Base-by-base conservation (phyloP, 2,113 vertebrate species). In the Baryphthengus martii region DNA sequence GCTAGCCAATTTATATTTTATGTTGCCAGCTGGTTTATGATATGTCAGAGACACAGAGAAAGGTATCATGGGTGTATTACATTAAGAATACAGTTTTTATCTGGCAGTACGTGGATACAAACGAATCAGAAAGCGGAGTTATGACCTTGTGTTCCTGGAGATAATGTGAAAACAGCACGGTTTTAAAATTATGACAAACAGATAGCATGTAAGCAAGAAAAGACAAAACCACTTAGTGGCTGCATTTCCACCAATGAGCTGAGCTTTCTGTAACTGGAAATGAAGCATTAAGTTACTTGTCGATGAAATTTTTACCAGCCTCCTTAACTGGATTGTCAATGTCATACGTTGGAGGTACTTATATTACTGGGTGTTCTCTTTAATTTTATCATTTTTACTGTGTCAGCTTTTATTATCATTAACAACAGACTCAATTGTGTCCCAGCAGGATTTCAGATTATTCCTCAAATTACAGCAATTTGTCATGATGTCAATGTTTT, bases 391-490 rank as follows among this genome's bases (percentile, higher is more conserved):
- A 55, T 94, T 97, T 97, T 97, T 97, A 93, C 91, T 73, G 6
- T 85, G 96, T 97, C 97, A 94, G 94, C 85, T 96, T 97, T 96
- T 97, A 96, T 97, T 97, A 97, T 96, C 96, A 94, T 97, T 97
- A 96, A 95, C 91, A 95, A 88, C 42, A 61, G 73, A 90, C 85
- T 94, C 95, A 95, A 94, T 92, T 86, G 35, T 88, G 65, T 89
- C 94, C 94, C 95, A 72, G 71, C 86, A 94, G 96, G 93, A 91
- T 91, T 95, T 95, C 90, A 93, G 95, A 96, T 95, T 94, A 96
- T 97, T 94, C 96, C 56, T 90, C 83, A 96, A 90, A 97, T 97
- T 96, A 95, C 92, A 96, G 94, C 85, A 82, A 95, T 97, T 95
- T 97, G 95, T 97, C 96, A 96, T 85, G 62, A 83, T 91, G 95